A percentile compares a stretch with the other conserved stretches of the same genome.
Conservation (phyloP, 1,140 invertebrate genomes). For the Tyrophagus putrescentiae region DNA sequence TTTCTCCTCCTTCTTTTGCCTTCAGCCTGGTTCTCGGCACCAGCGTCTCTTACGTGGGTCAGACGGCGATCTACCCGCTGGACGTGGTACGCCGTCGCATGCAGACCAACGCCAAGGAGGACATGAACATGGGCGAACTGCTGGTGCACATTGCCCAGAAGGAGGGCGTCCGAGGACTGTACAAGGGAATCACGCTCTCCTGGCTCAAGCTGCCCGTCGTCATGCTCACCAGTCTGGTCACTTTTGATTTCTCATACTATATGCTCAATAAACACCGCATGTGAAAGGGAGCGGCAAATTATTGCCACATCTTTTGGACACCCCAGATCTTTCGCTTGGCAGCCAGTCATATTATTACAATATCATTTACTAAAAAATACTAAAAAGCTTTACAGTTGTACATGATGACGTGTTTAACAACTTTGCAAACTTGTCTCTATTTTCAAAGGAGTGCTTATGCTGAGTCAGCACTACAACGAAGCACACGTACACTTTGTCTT, state of each 20-base stretch:
- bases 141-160: background rate
- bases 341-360: no score
- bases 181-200: slow-evolving; percentile 1
- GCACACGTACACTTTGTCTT: no score
- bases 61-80: background rate
- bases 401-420: no score
- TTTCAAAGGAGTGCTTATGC: no score
- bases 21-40: background rate
- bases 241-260: background rate
- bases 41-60: background rate
- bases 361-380: no score
- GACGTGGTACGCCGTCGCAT: background rate
- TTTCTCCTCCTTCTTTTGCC: no score
- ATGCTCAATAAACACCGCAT: slow-evolving; percentile 6
- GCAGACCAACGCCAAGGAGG: background rate
- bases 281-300: no score
- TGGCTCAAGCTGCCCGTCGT: background rate
- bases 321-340: no score
- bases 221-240: background rate
- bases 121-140: background rate
- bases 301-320: no score
- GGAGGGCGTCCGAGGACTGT: background rate
- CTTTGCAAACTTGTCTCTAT: no score
- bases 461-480: no score
- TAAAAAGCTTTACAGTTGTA: no score